Evolutionary conservation across 2,888 invertebrate species (phyloP).

Genomic region (Andrena fulva): DNA sequence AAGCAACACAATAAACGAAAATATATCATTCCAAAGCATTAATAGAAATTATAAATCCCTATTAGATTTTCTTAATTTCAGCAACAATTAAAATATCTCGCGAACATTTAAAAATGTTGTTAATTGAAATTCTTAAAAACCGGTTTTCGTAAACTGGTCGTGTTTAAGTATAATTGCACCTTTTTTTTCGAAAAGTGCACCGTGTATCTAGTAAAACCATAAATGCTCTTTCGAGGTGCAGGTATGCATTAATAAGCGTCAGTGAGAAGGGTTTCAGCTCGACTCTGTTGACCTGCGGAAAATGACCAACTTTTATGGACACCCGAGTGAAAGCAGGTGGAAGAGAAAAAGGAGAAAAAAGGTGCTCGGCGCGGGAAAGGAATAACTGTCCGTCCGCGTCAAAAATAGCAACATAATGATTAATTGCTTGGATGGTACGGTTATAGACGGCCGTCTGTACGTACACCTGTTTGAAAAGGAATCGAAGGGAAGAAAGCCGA

Average conservation of each 20-base stretch:
- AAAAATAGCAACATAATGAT: not conserved
- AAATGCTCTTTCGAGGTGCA: not conserved
- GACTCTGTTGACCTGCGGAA: not conserved
- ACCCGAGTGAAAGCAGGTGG: constrained; percentile 7
- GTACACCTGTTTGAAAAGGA: constrained; percentile 49
- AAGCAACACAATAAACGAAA: no score
- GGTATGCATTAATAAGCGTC: constrained; percentile 1
- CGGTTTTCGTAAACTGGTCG: constrained; percentile 10
- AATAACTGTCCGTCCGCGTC: not conserved
- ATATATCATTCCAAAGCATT: no score
- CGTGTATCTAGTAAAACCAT: not conserved
- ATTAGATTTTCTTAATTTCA: not conserved
- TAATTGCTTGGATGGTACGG: constrained; percentile 15
- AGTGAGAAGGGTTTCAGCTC: constrained; percentile 5
- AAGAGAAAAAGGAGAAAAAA: not conserved
- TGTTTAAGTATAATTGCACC: no score
- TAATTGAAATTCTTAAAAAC: not conserved
- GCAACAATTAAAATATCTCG: not conserved
- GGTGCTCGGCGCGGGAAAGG: not conserved
- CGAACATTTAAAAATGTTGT: not conserved
- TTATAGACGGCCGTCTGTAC: not conserved
- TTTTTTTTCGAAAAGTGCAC: not conserved
- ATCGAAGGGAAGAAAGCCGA: constrained; percentile 51
- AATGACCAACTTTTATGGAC: constrained; percentile 4
- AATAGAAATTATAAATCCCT: no score